These are phyloP conservation scores for Megaceryle alcyon DNA, from an alignment of 2,797 vertebrate genomes.

Conservation along the genomic window DNA sequence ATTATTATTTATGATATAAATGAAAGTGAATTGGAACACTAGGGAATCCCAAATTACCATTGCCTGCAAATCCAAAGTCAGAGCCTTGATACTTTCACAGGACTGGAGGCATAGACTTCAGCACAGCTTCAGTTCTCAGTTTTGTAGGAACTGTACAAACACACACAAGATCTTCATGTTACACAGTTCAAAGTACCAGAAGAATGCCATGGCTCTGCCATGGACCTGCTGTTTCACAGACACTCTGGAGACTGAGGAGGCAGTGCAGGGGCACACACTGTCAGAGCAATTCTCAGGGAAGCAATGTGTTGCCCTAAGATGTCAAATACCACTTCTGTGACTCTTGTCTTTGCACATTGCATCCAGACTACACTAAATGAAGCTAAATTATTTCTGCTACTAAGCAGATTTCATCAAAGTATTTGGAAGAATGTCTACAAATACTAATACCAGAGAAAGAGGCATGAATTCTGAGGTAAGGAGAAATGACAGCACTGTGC, in stretches of 20 bases:
- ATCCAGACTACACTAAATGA: background rate
- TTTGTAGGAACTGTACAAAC: background rate
- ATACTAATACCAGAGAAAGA: background rate
- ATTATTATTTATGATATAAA: background rate
- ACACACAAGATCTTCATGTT: background rate
- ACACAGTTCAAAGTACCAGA: background rate
- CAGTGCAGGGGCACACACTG: background rate
- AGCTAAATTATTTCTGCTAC: background rate
- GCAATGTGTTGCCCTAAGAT: background rate
- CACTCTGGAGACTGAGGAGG: background rate
- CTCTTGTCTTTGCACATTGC: background rate
- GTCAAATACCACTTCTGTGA: background rate
- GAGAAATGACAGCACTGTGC: background rate
- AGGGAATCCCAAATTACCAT: background rate
- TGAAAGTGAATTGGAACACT: background rate
- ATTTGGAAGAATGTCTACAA: background rate
- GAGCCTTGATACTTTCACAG: background rate
- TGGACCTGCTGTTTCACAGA: background rate
- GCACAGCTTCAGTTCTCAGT: background rate
- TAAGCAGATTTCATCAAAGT: background rate
- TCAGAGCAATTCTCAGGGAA: background rate
- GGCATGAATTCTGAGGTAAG: background rate
- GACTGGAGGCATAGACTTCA: background rate
- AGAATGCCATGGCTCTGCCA: background rate
- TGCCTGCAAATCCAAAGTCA: background rate